A percentile compares a stretch with the other conserved stretches of the same genome.
These are phyloP conservation scores for Chlamydotis undulata DNA, from an alignment of 2,113 vertebrate genomes.

Conservation along the genomic window DNA sequence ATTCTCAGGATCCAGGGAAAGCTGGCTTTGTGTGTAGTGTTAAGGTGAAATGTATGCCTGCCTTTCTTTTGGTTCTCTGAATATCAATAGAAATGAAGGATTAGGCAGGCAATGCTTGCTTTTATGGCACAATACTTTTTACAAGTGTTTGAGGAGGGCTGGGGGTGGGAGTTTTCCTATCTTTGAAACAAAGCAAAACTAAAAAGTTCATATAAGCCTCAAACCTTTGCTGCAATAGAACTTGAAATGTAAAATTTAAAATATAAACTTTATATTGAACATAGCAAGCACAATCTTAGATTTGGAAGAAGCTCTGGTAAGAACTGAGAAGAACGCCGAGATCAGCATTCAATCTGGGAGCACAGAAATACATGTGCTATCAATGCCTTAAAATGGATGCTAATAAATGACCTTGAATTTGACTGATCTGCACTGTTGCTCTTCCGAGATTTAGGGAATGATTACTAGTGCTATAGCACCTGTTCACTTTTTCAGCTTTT, in stretches of 20 bases:
- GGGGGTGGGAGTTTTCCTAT: neutral
- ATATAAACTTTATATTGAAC: neutral
- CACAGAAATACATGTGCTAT: neutral
- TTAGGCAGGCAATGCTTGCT: neutral
- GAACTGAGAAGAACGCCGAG: neutral
- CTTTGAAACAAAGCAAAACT: neutral
- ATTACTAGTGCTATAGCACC: neutral
- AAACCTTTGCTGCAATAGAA: neutral
- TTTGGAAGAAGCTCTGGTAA: neutral
- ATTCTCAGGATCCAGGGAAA: neutral
- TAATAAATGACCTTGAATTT: neutral
- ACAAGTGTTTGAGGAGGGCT: neutral
- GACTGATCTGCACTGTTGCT: neutral
- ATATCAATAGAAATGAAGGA: constrained; percentile 13
- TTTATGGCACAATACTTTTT: neutral
- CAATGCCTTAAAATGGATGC: neutral
- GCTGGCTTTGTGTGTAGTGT: neutral
- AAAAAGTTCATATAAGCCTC: neutral
- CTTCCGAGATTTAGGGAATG: neutral
- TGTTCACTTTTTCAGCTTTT: neutral
- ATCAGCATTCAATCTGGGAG: neutral
- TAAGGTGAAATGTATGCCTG: neutral
- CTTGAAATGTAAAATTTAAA: neutral
- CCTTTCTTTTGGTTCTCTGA: neutral
- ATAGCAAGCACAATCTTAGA: neutral